phyloP scores from a whole-genome alignment of 2,797 vertebrate species.

The Chelon labrosus region DNA sequence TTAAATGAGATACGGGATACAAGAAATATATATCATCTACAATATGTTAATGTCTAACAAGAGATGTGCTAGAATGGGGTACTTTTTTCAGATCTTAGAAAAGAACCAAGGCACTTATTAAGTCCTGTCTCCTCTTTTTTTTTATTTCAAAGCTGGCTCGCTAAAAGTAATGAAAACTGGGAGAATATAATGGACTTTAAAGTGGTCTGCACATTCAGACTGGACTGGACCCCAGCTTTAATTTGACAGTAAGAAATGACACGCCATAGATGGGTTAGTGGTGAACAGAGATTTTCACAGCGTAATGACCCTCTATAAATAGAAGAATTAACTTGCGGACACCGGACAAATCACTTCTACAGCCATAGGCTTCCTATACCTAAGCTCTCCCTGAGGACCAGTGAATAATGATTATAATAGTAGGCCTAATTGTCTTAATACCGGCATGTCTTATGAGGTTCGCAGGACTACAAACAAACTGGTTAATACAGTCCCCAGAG shows the following conservation, averaged over 20 bases:
- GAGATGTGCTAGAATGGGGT: conserved; percentile 33
- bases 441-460: conserved; percentile 44
- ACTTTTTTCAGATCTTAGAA: conserved; percentile 23
- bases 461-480: conserved; percentile 58
- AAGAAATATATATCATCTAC: conserved; percentile 25
- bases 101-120: conserved; percentile 28
- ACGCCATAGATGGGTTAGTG: conserved; percentile 58
- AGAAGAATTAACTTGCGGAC: conserved; percentile 68
- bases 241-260: conserved; percentile 79
- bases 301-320: conserved; percentile 80
- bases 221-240: conserved; percentile 74
- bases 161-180: conserved; percentile 69
- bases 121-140: conserved; percentile 44
- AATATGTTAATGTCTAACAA: conserved; percentile 29
- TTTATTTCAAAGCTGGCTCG: conserved; percentile 50
- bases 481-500: conserved; percentile 38
- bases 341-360: conserved; percentile 70
- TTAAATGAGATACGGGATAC: conserved; percentile 17
- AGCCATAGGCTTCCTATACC: conserved; percentile 43
- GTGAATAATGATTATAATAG: conserved; percentile 69
- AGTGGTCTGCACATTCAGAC: conserved; percentile 77
- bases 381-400: conserved; percentile 51
- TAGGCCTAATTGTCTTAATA: conserved; percentile 68
- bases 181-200: conserved; percentile 77
- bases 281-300: conserved; percentile 69